Evolutionary conservation across 2,888 invertebrate genomes (phyloP), one percentile per base, ranked within the genome.

Genomic region (Hyalella azteca): DNA sequence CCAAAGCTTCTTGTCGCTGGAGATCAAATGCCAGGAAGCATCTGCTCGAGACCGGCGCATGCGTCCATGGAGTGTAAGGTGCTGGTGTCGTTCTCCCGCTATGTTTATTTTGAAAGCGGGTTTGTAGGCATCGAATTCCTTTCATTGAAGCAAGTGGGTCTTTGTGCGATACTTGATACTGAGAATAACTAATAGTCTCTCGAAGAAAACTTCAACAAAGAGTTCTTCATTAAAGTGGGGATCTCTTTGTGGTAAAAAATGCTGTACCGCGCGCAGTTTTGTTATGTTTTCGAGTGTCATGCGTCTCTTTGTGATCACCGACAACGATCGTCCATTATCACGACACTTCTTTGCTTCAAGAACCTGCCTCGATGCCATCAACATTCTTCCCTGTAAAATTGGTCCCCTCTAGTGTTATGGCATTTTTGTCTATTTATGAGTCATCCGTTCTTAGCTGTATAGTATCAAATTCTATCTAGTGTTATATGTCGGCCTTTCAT

Each of bases 201-300:
- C 66, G 66, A 66, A 66, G 66, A 66, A 66, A 66, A 66, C 66
- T 36, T 29, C 36, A 32, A 66, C 66, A 66, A 66, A 36, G 66
- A 36, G 66, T 66, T 66, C 36, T 66, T 66, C 66, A 66, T 66
- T 66, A 66, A 66, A 66, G 66, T 66, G 66, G 66, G 66, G 19
- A 66, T 66, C 66, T 66, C 66, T 66, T 66, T 66, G 66, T 66
- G 15, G 66, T 66, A 66, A 66, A 66, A 66, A 66, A 66, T 66
- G 66, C 36, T 66, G 19, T 29, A n/a, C 19, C n/a, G 66, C 19
- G 11, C 19, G 19, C 19, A 66, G 66, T 66, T 66, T 66, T 66
- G 66, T 66, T 32, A 29, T 66, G 66, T 32, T 66, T 66, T 36
- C 13, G 66, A 66, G 66, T 36, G 66, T 66, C 66, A 66, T 66